Evolutionary conservation across 2,797 vertebrate species (phyloP).

Genomic region (Acanthiza pusilla): DNA sequence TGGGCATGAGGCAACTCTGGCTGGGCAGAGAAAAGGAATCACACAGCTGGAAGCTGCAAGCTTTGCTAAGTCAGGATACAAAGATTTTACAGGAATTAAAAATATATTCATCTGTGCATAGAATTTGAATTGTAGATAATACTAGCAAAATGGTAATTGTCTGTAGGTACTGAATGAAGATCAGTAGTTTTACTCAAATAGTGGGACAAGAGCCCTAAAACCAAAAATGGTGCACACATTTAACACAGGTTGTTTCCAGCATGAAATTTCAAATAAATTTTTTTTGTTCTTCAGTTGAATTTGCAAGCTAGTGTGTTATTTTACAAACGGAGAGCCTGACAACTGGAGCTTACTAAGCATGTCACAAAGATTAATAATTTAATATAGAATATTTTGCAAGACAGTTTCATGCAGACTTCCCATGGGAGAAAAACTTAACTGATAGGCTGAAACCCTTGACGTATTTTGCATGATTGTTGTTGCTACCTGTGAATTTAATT

Average conservation of each 20-base stretch:
- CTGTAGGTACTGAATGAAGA: background rate
- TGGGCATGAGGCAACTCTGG: background rate
- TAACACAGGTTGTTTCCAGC: background rate
- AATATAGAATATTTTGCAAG: background rate
- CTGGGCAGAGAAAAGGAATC: background rate
- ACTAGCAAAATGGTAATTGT: background rate
- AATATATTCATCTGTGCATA: background rate
- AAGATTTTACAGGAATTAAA: background rate
- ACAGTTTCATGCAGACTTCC: background rate
- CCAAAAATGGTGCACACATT: background rate
- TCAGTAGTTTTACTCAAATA: background rate
- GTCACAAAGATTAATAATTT: background rate
- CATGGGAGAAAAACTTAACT: background rate
- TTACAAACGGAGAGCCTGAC: background rate
- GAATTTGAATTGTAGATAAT: background rate
- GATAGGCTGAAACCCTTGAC: background rate
- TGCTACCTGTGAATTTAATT: background rate
- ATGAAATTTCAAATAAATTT: background rate
- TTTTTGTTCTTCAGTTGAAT: background rate
- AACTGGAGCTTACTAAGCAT: background rate
- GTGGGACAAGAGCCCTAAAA: background rate
- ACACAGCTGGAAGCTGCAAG: background rate
- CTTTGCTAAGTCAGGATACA: background rate
- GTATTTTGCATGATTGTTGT: background rate
- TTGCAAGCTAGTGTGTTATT: background rate